Percentiles rank a stretch among this genome's conserved stretches.
phyloP scores from a whole-genome alignment of 1,140 invertebrate species.

The Delia radicum region DNA sequence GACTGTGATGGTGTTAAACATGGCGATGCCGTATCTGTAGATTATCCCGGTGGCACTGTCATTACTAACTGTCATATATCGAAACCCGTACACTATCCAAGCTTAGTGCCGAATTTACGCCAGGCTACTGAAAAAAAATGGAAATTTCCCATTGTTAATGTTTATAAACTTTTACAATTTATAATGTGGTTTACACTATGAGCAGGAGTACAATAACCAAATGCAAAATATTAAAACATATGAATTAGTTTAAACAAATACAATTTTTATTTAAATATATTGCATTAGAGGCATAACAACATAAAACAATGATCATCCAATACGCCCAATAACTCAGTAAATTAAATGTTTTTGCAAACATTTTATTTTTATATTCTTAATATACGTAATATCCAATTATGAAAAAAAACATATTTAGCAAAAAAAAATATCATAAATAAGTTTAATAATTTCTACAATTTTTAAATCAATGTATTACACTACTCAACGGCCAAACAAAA shows the following conservation, averaged over 20 bases:
- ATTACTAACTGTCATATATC: conserved; percentile 62
- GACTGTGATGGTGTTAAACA: conserved; percentile 61
- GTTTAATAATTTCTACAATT: too few relatives aligned
- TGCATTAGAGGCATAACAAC: neutral
- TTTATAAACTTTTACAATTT: conserved; percentile 60
- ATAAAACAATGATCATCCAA: neutral
- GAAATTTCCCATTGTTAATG: conserved; percentile 56
- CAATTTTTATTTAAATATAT: neutral
- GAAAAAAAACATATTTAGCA: neutral
- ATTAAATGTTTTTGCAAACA: neutral
- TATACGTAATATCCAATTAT: too few relatives aligned
- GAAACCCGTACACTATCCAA: conserved; percentile 62
- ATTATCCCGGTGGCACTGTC: conserved; percentile 52
- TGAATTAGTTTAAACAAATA: neutral
- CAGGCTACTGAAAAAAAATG: conserved; percentile 33
- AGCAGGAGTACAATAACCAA: too few relatives aligned
- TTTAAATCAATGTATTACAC: too few relatives aligned
- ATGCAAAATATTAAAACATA: neutral
- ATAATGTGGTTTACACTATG: conserved; percentile 63
- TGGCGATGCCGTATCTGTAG: conserved; percentile 37
- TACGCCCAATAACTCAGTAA: conserved; percentile 1
- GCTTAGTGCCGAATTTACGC: conserved; percentile 46
- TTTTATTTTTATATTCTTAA: conserved; percentile 5
- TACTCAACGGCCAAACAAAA: too few relatives aligned
- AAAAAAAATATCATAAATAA: neutral